These are phyloP conservation scores for Dreissena rostriformis DNA, from an alignment of 1,140 invertebrate species.

Conservation along the genomic window DNA sequence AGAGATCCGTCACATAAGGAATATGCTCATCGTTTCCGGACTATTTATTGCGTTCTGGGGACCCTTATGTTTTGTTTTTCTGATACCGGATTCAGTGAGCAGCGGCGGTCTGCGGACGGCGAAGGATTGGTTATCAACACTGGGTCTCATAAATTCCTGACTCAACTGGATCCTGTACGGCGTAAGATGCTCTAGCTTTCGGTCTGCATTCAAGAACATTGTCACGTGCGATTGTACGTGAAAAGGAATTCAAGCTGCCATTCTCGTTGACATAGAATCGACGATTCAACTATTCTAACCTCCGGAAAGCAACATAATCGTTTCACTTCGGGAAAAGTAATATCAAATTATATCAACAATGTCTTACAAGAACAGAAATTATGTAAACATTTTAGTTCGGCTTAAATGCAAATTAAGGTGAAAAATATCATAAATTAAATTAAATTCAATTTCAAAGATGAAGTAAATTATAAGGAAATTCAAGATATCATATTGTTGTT, in stretches of 20 bases:
- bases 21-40: slow-evolving; percentile 14
- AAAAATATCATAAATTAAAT: no score
- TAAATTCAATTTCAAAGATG: no score
- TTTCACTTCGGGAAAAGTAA: no score
- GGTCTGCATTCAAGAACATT: slow-evolving; percentile 17
- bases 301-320: no score
- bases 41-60: slow-evolving; percentile 32
- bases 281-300: no score
- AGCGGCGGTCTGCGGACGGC: background rate
- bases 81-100: background rate
- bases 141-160: slow-evolving; percentile 23
- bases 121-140: background rate
- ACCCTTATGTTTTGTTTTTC: slow-evolving; percentile 25
- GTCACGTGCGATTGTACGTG: background rate
- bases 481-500: no score
- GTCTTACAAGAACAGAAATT: no score
- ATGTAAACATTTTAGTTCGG: no score
- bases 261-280: background rate
- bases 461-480: no score
- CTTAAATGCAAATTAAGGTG: no score
- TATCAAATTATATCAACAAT: no score
- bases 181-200: background rate
- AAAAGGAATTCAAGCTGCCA: slow-evolving; percentile 12
- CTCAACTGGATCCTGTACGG: slow-evolving; percentile 46
- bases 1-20: background rate